Conservation (phyloP, 2,888 invertebrate genomes). For the Polylopha cassiicola region DNA sequence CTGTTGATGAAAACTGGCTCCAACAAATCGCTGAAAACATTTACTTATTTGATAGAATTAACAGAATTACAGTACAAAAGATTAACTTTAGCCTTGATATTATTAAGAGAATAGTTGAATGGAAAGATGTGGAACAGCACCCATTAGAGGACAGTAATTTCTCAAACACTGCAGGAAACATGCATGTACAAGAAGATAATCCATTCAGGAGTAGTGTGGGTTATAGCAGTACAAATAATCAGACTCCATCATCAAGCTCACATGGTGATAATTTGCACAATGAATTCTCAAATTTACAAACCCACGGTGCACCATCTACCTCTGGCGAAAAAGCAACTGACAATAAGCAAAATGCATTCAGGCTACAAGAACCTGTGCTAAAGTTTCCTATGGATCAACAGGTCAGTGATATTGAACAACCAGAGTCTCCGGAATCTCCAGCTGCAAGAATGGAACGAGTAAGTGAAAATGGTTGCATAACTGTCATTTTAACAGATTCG, state of each 20-base stretch:
- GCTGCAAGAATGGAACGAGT: constrained; percentile 61
- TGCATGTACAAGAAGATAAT: constrained; percentile 64
- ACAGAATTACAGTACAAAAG: constrained; percentile 82
- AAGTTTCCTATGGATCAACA: constrained; percentile 49
- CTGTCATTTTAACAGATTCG: constrained; percentile 83
- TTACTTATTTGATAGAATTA: constrained; percentile 80
- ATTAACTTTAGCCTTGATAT: constrained; percentile 91
- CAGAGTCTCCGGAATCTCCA: constrained; percentile 51
- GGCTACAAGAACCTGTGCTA: constrained; percentile 62
- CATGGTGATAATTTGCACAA: constrained; percentile 57
- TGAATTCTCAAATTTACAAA: constrained; percentile 71
- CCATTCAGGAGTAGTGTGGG: constrained; percentile 61
- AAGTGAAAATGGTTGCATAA: constrained; percentile 75
- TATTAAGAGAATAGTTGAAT: constrained; percentile 91
- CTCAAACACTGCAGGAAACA: constrained; percentile 52
- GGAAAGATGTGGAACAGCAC: constrained; percentile 90
- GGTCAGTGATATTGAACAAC: constrained; percentile 43
- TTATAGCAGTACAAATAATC: constrained; percentile 39
- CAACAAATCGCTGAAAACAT: constrained; percentile 86
- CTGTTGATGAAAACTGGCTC: constrained; percentile 87
- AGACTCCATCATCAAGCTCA: constrained; percentile 47
- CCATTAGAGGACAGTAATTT: constrained; percentile 84
- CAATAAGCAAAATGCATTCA: constrained; percentile 44
- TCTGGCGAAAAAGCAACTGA: constrained; percentile 39
- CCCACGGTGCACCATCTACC: constrained; percentile 55